Percentiles rank a stretch among this genome's conserved stretches.
Evolutionary conservation across 2,888 invertebrate species (phyloP).

Genomic region (Isoperla grammatica): DNA sequence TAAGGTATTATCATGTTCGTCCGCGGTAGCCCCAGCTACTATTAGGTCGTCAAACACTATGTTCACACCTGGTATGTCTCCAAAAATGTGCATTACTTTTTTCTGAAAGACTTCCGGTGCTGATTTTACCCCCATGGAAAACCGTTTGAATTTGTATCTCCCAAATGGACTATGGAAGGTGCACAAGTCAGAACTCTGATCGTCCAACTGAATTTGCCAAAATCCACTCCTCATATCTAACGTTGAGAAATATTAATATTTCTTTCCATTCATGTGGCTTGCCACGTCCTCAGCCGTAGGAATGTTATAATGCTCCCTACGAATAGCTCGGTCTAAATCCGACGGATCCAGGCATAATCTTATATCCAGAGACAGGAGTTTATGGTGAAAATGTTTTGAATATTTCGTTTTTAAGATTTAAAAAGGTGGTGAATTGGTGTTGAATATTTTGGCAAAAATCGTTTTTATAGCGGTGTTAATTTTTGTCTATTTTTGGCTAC

Average conservation of each 20-base stretch:
- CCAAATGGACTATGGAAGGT: constrained; percentile 26
- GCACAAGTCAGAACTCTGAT: constrained; percentile 22
- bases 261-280: not conserved
- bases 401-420: not conserved
- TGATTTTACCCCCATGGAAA: constrained; percentile 23
- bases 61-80: constrained; percentile 37
- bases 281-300: too few relatives aligned
- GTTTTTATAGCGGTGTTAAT: not conserved
- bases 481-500: too few relatives aligned
- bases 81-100: constrained; percentile 37
- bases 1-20: constrained; percentile 13
- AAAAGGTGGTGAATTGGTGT: too few relatives aligned
- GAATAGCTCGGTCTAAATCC: not conserved
- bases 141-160: constrained; percentile 19
- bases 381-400: too few relatives aligned
- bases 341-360: not conserved
- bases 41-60: constrained; percentile 40
- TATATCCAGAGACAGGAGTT: too few relatives aligned
- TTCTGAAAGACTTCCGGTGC: not conserved
- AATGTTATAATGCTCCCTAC: not conserved
- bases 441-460: too few relatives aligned
- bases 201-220: constrained; percentile 22
- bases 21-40: constrained; percentile 30
- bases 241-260: constrained; percentile 25
- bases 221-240: constrained; percentile 24